phyloP scores from a whole-genome alignment of 2,113 vertebrate species.

The Pygoscelis antarcticus region DNA sequence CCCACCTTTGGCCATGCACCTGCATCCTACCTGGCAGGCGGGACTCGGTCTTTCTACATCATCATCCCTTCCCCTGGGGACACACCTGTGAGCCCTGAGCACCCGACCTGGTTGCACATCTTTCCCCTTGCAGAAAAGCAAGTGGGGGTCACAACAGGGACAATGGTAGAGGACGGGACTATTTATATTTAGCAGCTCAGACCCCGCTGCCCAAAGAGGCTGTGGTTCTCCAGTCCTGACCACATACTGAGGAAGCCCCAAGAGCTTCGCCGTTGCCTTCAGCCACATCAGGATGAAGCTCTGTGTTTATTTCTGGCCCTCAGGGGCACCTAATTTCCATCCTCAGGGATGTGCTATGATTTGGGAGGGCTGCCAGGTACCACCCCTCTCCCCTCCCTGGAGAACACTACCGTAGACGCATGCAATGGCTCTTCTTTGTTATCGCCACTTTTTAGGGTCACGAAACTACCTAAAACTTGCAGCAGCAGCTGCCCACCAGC shows the following conservation, averaged over 20 bases:
- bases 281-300: not conserved
- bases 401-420: not conserved
- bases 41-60: not conserved
- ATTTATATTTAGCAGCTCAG: not conserved
- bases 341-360: too few species aligned
- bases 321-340: not conserved
- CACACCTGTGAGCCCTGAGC: accelerated
- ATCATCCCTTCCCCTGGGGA: not conserved
- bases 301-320: accelerated
- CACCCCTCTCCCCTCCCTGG: not conserved
- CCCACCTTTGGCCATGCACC: not conserved
- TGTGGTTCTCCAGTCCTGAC: not conserved
- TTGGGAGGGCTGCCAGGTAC: not conserved
- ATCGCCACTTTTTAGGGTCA: accelerated
- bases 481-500: not conserved
- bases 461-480: not conserved
- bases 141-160: not conserved
- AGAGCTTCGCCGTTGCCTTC: not conserved
- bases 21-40: accelerated
- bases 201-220: not conserved
- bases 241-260: accelerated
- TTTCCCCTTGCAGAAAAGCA: not conserved
- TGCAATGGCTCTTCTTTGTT: not conserved
- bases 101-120: accelerated
- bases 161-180: accelerated